phyloP scores from a whole-genome alignment of 2,113 vertebrate species.

The Poicephalus meyeri region DNA sequence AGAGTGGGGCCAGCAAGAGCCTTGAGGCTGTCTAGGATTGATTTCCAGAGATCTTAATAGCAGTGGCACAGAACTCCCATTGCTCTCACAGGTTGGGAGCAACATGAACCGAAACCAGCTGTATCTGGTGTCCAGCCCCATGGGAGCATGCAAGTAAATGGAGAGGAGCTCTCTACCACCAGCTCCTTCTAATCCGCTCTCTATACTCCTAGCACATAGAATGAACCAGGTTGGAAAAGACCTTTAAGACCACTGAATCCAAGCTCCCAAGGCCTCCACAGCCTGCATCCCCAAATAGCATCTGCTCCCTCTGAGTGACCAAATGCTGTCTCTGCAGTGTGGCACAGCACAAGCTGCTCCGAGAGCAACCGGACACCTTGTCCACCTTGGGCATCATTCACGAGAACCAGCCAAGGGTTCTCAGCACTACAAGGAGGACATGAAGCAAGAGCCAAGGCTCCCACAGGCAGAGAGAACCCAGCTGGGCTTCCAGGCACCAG shows the following conservation, averaged over 20 bases:
- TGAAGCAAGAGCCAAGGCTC: not conserved
- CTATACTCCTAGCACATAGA: not conserved
- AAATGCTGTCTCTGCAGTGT: not conserved
- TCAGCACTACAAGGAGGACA: not conserved
- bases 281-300: not conserved
- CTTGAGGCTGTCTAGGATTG: not conserved
- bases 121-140: not conserved
- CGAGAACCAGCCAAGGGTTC: not conserved
- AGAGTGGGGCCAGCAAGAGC: not conserved
- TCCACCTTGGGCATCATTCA: not conserved
- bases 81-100: fast-evolving
- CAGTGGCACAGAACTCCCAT: not conserved
- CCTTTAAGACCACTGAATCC: not conserved
- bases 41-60: not conserved
- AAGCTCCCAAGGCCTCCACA: not conserved
- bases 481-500: not conserved
- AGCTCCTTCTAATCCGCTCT: not conserved
- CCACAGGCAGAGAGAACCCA: not conserved
- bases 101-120: fast-evolving
- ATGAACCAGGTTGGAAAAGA: too few species aligned
- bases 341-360: not conserved
- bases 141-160: fast-evolving
- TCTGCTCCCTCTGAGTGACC: not conserved
- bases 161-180: not conserved
- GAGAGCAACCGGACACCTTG: not conserved